Evolutionary conservation across 2,797 vertebrate genomes (phyloP).

Genomic region (Setipinna tenuifilis): DNA sequence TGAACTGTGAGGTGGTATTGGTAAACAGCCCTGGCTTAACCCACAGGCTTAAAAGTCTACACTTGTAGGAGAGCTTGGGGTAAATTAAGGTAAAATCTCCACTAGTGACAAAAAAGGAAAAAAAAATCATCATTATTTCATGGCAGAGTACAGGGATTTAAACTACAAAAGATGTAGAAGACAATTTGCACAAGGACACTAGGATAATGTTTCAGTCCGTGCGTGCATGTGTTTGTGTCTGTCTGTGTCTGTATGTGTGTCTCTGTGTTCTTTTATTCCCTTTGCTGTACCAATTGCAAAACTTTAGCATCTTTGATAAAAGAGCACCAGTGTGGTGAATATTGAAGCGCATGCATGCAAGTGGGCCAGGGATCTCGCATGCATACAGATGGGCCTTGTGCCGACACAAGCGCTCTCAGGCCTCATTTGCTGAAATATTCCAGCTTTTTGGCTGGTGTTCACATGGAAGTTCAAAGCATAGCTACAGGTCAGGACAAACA

Average conservation of each 20-base stretch:
- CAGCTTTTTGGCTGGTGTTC: not conserved
- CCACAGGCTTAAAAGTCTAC: not conserved
- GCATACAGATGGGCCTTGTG: not conserved
- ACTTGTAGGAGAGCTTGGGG: not conserved
- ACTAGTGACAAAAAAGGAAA: not conserved
- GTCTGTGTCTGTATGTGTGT: no score
- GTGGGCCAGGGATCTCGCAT: not conserved
- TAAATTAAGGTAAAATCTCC: constrained; percentile 1
- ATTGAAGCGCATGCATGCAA: not conserved
- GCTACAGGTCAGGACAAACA: not conserved
- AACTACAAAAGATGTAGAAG: not conserved
- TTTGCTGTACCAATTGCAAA: not conserved
- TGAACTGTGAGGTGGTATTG: not conserved
- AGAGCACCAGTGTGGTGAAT: not conserved
- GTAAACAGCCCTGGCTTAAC: not conserved
- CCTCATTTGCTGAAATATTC: not conserved
- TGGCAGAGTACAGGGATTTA: not conserved
- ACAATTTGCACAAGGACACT: not conserved
- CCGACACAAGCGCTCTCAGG: not conserved
- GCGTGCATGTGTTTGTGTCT: not conserved
- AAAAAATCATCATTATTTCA: not conserved
- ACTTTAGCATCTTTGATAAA: not conserved
- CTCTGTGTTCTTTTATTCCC: not conserved
- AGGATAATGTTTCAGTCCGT: constrained; percentile 16
- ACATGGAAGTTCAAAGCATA: not conserved